Percentiles rank a stretch among this genome's conserved stretches.
phyloP scores from a whole-genome alignment of 2,113 vertebrate species.

The Lanius ludovicianus region DNA sequence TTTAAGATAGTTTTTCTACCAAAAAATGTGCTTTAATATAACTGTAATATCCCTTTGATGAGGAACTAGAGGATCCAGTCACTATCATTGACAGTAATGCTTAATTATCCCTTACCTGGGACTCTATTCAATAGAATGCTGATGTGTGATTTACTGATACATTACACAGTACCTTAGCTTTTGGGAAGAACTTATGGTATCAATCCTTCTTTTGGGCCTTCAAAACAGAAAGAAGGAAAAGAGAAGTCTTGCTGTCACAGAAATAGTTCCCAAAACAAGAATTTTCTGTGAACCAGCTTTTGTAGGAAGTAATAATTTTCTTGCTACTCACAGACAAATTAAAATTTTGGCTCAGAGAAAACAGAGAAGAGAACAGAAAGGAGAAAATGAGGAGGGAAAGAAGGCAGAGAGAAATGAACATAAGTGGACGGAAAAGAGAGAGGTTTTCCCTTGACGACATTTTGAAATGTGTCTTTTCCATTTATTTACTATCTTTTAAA shows the following conservation, averaged over 20 bases:
- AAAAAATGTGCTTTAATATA: neutral
- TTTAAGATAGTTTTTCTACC: neutral
- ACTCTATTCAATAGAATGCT: accelerated
- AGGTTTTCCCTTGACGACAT: neutral
- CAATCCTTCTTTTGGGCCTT: neutral
- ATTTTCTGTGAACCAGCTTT: neutral
- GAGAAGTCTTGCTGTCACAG: neutral
- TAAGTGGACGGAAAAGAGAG: neutral
- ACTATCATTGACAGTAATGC: neutral
- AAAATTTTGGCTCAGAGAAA: neutral
- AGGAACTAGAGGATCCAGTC: neutral
- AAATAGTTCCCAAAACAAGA: neutral
- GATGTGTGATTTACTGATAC: neutral
- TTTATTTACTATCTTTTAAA: neutral
- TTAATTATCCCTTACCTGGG: neutral
- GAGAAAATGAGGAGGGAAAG: neutral
- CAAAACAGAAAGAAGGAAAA: neutral
- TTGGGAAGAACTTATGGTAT: neutral
- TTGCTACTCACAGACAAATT: neutral
- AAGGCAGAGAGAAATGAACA: neutral
- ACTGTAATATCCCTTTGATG: neutral
- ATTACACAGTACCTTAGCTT: neutral
- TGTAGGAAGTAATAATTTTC: neutral
- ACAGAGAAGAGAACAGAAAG: neutral
- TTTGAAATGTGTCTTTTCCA: neutral